Conservation (phyloP, 2,797 vertebrate genomes). For the Adrianichthys oophorus region DNA sequence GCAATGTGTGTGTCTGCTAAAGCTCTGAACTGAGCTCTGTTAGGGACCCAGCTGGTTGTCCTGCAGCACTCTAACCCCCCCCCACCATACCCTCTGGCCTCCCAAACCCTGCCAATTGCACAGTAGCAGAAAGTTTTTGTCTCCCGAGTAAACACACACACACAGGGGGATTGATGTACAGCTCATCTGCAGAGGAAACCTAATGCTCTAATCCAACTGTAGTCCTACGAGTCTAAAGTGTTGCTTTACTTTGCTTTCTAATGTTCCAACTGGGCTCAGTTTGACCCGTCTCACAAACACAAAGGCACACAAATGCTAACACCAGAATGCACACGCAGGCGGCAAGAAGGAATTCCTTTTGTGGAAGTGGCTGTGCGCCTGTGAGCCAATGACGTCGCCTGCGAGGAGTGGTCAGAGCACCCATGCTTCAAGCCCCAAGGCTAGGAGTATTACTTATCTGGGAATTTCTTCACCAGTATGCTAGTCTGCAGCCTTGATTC, state of each 20-base stretch:
- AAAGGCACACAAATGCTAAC: slow-evolving; percentile 24
- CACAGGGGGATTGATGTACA: slow-evolving; percentile 14
- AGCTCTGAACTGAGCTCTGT: slow-evolving; percentile 76
- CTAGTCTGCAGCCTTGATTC: slow-evolving; percentile 53
- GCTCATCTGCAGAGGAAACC: slow-evolving; percentile 10
- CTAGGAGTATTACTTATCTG: slow-evolving; percentile 80
- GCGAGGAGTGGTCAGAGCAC: slow-evolving; percentile 62
- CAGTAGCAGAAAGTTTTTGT: slow-evolving; percentile 77
- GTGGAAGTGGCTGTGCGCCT: slow-evolving; percentile 77
- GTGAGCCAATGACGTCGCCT: slow-evolving; percentile 64
- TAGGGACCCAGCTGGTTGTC: slow-evolving; percentile 77
- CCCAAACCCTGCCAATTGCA: slow-evolving; percentile 72
- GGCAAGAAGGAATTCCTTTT: slow-evolving; percentile 86
- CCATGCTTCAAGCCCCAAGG: slow-evolving; percentile 68
- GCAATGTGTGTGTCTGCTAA: slow-evolving; percentile 59
- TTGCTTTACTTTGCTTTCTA: slow-evolving; percentile 7
- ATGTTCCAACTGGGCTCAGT: slow-evolving; percentile 5
- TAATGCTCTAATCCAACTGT: neutral
- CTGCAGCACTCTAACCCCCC: slow-evolving; percentile 69
- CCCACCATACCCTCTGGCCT: slow-evolving; percentile 75
- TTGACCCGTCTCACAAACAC: slow-evolving; percentile 18
- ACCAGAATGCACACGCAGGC: slow-evolving; percentile 56
- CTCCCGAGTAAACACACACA: slow-evolving; percentile 40
- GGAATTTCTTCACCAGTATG: slow-evolving; percentile 80
- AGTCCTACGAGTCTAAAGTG: slow-evolving; percentile 5